Evolutionary conservation across 2,113 vertebrate species (phyloP).

Genomic region (Leptosomus discolor): DNA sequence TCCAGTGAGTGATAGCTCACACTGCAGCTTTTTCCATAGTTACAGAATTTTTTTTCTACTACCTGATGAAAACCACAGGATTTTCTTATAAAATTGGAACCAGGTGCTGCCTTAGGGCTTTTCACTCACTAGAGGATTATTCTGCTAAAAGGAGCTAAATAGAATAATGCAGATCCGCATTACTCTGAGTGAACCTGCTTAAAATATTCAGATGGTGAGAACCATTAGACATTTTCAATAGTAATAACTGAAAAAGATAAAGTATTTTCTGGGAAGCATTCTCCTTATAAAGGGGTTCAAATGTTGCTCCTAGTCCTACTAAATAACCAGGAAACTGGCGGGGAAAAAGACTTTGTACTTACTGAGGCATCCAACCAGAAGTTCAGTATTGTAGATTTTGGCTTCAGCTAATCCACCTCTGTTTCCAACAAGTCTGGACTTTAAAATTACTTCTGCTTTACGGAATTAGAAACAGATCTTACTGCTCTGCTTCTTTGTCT

Average conservation of each 20-base stretch:
- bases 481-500: background rate
- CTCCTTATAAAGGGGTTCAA: background rate
- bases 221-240: slow-evolving; percentile 1
- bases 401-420: background rate
- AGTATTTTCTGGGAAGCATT: slow-evolving; percentile 22
- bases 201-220: slow-evolving; percentile 45
- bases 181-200: slow-evolving; percentile 16
- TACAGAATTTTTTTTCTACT: background rate
- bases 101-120: slow-evolving; percentile 13
- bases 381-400: background rate
- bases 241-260: slow-evolving; percentile 3
- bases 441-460: background rate
- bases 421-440: background rate
- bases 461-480: background rate
- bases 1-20: background rate
- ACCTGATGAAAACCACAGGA: slow-evolving; percentile 9
- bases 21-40: background rate
- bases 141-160: slow-evolving; percentile 26
- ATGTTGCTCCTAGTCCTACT: background rate
- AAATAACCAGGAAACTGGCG: background rate
- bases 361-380: background rate
- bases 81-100: slow-evolving; percentile 19
- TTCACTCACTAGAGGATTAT: slow-evolving; percentile 6
- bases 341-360: background rate
- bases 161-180: background rate